Evolutionary conservation across 2,888 invertebrate genomes (phyloP).

Genomic region (Eumerus sabulonum): DNA sequence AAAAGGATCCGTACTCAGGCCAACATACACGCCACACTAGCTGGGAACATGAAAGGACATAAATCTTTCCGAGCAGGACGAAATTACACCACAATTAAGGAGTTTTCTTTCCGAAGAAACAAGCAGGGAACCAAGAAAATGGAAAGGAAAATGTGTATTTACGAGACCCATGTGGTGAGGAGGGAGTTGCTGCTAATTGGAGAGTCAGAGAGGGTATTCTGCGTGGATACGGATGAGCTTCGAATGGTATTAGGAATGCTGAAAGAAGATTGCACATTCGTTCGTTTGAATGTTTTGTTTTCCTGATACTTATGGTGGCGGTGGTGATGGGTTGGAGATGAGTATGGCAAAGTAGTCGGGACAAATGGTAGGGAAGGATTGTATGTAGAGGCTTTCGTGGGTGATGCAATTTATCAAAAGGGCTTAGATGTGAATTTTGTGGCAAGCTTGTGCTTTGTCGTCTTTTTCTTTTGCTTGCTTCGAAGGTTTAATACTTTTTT

Average conservation of each 20-base stretch:
- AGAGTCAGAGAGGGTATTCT: constrained; percentile 13
- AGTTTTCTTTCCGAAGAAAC: constrained; percentile 65
- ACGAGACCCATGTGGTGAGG: constrained; percentile 67
- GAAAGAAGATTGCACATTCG: constrained; percentile 43
- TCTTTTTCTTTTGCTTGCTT: constrained; percentile 39
- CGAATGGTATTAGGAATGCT: constrained; percentile 54
- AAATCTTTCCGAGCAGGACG: constrained; percentile 60
- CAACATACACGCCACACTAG: constrained; percentile 55
- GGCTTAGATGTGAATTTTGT: constrained; percentile 54
- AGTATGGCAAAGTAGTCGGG: constrained; percentile 34
- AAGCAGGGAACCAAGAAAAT: constrained; percentile 31
- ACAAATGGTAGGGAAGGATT: constrained; percentile 22
- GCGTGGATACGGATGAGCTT: constrained; percentile 49
- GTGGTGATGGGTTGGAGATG: constrained; percentile 33
- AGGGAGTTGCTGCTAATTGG: constrained; percentile 66
- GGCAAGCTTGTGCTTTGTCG: constrained; percentile 31
- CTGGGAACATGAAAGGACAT: constrained; percentile 59
- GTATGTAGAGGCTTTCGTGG: constrained; percentile 52
- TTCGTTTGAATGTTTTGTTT: no score
- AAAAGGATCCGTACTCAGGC: neutral
- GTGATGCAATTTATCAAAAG: constrained; percentile 66
- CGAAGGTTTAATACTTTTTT: constrained; percentile 48
- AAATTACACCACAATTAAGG: constrained; percentile 69
- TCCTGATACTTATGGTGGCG: no score
- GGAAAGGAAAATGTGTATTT: constrained; percentile 57